Percentiles rank a stretch among this genome's conserved stretches.
Evolutionary conservation across 2,888 invertebrate species (phyloP).

Genomic region (Norana najaformis): DNA sequence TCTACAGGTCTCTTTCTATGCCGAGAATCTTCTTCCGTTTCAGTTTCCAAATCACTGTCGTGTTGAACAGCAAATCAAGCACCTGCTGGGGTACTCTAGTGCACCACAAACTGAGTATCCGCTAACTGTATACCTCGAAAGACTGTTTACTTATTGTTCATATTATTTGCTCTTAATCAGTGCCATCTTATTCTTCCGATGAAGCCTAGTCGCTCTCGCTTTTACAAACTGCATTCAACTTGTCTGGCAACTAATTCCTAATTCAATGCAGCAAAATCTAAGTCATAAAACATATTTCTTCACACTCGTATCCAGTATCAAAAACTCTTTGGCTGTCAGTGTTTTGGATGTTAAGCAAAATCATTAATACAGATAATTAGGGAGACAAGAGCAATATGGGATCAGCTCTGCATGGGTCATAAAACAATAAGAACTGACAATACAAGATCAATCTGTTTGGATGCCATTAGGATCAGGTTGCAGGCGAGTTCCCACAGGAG

Average conservation of each 20-base stretch:
- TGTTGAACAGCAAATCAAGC: constrained; percentile 7
- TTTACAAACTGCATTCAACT: neutral
- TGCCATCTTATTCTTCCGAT: neutral
- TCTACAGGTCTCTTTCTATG: neutral
- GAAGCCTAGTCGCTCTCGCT: neutral
- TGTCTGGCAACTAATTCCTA: neutral
- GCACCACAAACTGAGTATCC: constrained; percentile 5
- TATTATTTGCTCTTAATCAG: neutral
- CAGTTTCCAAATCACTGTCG: neutral
- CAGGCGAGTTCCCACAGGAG: neutral
- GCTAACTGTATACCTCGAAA: constrained; percentile 1
- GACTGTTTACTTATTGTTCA: neutral
- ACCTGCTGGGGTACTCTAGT: neutral
- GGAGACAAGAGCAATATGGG: neutral
- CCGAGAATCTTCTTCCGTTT: neutral
- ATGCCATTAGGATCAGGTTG: neutral
- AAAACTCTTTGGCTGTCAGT: neutral
- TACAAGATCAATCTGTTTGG: neutral
- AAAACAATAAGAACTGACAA: neutral
- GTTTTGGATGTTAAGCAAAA: neutral
- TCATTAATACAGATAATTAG: neutral
- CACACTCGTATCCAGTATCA: neutral
- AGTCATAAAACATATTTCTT: neutral
- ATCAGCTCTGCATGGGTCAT: neutral
- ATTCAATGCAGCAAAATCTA: too few species aligned